Conservation (phyloP, 1,140 invertebrate genomes). For the Chymomyza costata region DNA sequence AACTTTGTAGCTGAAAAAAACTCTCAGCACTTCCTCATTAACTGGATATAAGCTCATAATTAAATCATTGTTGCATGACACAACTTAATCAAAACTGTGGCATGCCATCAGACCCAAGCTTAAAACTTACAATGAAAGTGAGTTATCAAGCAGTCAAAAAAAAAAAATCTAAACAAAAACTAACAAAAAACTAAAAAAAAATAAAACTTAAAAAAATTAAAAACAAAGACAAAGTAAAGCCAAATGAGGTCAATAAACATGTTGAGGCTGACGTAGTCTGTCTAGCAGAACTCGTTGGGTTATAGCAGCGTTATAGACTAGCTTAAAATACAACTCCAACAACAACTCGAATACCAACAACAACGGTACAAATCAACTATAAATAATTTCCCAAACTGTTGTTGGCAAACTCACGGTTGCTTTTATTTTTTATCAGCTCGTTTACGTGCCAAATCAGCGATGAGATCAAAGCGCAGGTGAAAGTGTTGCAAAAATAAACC, state of each 20-base stretch:
- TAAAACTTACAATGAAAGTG: slow-evolving; percentile 52
- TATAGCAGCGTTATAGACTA: too few relatives aligned
- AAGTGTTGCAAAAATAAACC: slow-evolving; percentile 60
- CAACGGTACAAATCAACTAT: slow-evolving; percentile 26
- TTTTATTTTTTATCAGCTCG: slow-evolving; percentile 49
- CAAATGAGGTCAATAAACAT: slow-evolving; percentile 60
- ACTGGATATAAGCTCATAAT: slow-evolving; percentile 56
- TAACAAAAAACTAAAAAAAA: slow-evolving; percentile 24
- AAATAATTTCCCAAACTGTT: slow-evolving; percentile 42
- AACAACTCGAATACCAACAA: slow-evolving; percentile 13
- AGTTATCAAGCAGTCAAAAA: slow-evolving; percentile 45
- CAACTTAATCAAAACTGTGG: slow-evolving; percentile 68
- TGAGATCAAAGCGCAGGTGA: slow-evolving; percentile 56
- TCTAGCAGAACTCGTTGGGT: too few relatives aligned
- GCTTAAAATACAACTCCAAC: too few relatives aligned
- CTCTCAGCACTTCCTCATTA: slow-evolving; percentile 63
- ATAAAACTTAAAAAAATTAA: slow-evolving; percentile 12
- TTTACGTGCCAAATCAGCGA: slow-evolving; percentile 62
- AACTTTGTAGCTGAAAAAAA: too few relatives aligned
- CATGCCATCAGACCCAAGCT: slow-evolving; percentile 23
- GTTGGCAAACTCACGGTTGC: slow-evolving; percentile 12
- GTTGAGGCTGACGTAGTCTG: too few relatives aligned
- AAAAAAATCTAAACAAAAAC: too few relatives aligned
- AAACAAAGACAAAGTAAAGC: slow-evolving; percentile 7
- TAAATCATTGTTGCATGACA: slow-evolving; percentile 71